phyloP scores from a whole-genome alignment of 2,888 invertebrate genomes.

The Pterostichus niger region DNA sequence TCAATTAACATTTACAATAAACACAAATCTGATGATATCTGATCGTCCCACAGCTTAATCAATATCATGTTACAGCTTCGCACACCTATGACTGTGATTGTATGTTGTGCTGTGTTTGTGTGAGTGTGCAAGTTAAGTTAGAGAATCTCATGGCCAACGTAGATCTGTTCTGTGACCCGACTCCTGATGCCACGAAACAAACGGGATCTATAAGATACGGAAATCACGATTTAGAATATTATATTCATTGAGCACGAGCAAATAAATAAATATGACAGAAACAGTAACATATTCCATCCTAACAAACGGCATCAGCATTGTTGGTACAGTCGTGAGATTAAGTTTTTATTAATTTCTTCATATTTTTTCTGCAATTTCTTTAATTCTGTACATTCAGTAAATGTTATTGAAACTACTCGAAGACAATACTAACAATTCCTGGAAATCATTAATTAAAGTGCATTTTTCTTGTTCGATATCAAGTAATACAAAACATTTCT shows the following conservation, averaged over 20 bases:
- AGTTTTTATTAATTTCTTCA: slow-evolving; percentile 7
- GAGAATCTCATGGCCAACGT: slow-evolving; percentile 24
- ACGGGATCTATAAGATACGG: slow-evolving; percentile 67
- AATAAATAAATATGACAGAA: slow-evolving; percentile 67
- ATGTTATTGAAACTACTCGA: no score
- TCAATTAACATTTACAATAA: slow-evolving; percentile 48
- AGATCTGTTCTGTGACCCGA: slow-evolving; percentile 44
- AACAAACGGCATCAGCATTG: slow-evolving; percentile 47
- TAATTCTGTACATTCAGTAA: no score
- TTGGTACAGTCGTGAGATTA: slow-evolving; percentile 28
- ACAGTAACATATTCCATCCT: slow-evolving; percentile 64
- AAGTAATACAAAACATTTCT: no score
- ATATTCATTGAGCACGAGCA: slow-evolving; percentile 66
- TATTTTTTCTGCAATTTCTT: background rate
- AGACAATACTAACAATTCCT: no score
- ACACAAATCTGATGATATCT: slow-evolving; percentile 45
- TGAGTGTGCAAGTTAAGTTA: background rate
- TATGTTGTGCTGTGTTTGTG: background rate
- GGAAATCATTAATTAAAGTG: no score
- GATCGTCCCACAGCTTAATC: slow-evolving; percentile 47
- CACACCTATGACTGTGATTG: no score
- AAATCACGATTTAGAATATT: slow-evolving; percentile 67
- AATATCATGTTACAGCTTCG: slow-evolving; percentile 41
- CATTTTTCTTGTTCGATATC: no score
- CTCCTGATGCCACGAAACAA: slow-evolving; percentile 53